Base-by-base conservation (phyloP, 2,888 invertebrate species). In the Timema podura region DNA sequence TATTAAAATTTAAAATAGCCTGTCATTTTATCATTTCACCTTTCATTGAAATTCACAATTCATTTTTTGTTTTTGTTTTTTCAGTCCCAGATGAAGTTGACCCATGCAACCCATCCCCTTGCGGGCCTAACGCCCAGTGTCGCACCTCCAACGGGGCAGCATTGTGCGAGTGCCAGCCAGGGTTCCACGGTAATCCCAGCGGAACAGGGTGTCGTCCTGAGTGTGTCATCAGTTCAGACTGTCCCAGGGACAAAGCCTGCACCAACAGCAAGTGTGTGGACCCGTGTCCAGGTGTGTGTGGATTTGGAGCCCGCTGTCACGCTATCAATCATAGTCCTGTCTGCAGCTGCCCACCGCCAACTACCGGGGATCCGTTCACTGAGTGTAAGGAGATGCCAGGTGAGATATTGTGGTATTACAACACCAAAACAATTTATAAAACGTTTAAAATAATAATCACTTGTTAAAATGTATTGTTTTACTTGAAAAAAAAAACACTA, bases 281-380 rank as follows among this genome's bases (percentile, higher is more conserved):
- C 77, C 93, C 93, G 51, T 95, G 94, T 76, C 86, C 87, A 16
- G 92, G 92, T 51, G 87, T 90, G 11, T 94, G 94, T 74, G 93
- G 94, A 72, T 84, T 89, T 74, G 86, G 87, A 67, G 91, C 95
- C 0, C 83, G 88, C 75, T 95, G 95, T 78, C 86, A 87, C 77
- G 89, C 92, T 2, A 87, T 92, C 73, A 91, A 93, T 78, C 95
- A 95, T 79, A 91, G 90, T 79, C 93, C 95, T 0, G 89, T 93
- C 67, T 95, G 95, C 78, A 89, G 87, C 75, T 95, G 95, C 78
- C 88, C 89, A 9, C 70, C 82, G 71, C 86, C 86, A 69, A 87
- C 85, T 77, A 85, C 88, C n/a, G 94, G 94, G 16, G 91, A 95
- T 86, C 93, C 95, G 64, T 93, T 93, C 78, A 85, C 87, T 9